Evolutionary conservation across 2,797 vertebrate genomes (phyloP), one percentile per base, ranked within the genome.

Genomic region (Lutjanus campechanus): DNA sequence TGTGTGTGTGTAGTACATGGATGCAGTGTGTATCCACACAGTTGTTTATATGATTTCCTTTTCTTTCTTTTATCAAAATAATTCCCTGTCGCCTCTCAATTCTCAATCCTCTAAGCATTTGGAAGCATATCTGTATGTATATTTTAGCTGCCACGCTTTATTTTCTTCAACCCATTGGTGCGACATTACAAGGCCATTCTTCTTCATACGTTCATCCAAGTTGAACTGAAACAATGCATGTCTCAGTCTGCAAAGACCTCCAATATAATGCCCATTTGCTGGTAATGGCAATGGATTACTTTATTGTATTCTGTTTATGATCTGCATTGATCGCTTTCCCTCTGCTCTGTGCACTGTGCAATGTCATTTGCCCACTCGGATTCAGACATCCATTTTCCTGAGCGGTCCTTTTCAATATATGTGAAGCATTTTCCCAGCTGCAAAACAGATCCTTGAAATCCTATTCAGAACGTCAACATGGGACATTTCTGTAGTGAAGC

Each of bases 281-380:
- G 69, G 87, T 94, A 94, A 94, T 94, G 88, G 86, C 92, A 93
- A 90, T 92, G 84, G 93, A 93, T 94, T 90, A 91, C 85, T 92
- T 89, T 93, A 95, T 94, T 89, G 93, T 94, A 93, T 94, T 94
- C 79, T 91, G 89, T 93, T 94, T 94, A 94, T 93, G 93, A 93
- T 93, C 88, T 83, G 63, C 90, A 94, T 95, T 92, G 93, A 95
- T 94, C 73, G 73, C 81, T 56, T 87, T 85, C 78, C 84, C 85
- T 80, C 88, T 82, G 76, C 85, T 90, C 84, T 71, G 69, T 86
- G 83, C 73, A 77, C 88, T 84, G 86, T 74, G 86, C 80, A 82
- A 81, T 92, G 87, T 90, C 86, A 92, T 92, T 91, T 91, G 69
- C 81, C 73, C 67, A 69, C 79, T 85, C 70, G 71, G 67, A 86